A percentile compares a stretch with the other conserved stretches of the same genome.
Conservation (phyloP, 2,797 vertebrate species). For the Petrocephalus sullivani region DNA sequence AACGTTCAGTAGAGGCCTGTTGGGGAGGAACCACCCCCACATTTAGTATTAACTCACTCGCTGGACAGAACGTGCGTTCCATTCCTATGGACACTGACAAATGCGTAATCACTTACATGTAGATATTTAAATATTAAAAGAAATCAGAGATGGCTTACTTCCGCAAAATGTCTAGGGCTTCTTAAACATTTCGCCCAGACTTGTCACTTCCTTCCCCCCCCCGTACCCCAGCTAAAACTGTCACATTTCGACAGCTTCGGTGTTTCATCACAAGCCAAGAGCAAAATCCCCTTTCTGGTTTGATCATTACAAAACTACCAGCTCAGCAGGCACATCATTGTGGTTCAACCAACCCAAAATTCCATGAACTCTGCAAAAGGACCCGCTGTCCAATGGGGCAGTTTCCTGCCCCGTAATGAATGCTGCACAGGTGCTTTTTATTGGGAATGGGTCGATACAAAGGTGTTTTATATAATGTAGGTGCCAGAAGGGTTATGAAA, state of each 20-base stretch:
- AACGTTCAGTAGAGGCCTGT: neutral
- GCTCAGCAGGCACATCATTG: neutral
- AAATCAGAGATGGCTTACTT: neutral
- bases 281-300: neutral
- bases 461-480: neutral
- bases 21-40: neutral
- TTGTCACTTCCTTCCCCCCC: neutral
- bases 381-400: too few species aligned
- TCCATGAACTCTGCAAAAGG: neutral
- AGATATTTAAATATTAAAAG: neutral
- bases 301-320: neutral
- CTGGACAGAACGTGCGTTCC: neutral
- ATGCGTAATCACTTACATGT: neutral
- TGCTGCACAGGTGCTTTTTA: neutral
- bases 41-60: neutral
- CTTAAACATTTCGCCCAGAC: neutral
- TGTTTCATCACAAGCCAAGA: neutral
- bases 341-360: neutral
- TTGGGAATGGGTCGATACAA: neutral
- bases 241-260: neutral
- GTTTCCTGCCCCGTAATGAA: neutral
- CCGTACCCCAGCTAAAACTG: neutral
- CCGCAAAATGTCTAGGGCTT: neutral
- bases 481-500: neutral
- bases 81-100: neutral